Evolutionary conservation across 1,140 invertebrate species (phyloP).

Genomic region (Drosophila nigromelanica): DNA sequence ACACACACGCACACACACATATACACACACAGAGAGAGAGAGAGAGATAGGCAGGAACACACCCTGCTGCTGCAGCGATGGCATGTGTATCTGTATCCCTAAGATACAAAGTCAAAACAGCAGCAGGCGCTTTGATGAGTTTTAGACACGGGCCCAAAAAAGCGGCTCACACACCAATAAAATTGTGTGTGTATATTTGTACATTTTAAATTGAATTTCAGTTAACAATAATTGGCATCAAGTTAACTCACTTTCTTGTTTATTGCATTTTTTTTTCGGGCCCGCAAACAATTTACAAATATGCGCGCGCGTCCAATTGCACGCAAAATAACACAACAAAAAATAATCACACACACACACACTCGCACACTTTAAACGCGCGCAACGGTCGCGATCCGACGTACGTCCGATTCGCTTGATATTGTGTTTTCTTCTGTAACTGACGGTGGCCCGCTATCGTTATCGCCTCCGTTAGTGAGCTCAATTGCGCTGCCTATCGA

Average conservation of each 20-base stretch:
- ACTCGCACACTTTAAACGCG: constrained; percentile 29
- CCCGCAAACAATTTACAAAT: constrained; percentile 17
- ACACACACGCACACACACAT: constrained; percentile 3
- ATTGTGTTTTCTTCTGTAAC: constrained; percentile 45
- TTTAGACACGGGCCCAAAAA: constrained; percentile 2
- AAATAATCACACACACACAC: constrained; percentile 2
- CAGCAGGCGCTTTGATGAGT: constrained; percentile 8
- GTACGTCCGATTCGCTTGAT: constrained; percentile 38
- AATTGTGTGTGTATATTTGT: too few species aligned
- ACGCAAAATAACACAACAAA: constrained; percentile 18
- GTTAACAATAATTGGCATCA: background rate
- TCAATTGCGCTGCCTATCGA: background rate
- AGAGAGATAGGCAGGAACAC: constrained; percentile 47
- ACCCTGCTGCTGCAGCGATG: constrained; percentile 50
- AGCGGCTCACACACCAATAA: background rate
- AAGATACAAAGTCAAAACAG: constrained; percentile 37
- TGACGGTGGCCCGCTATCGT: constrained; percentile 8
- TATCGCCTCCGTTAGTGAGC: constrained; percentile 6
- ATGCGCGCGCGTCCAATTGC: constrained; percentile 20
- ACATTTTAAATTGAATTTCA: background rate
- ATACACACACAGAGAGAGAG: too few species aligned
- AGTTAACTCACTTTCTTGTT: constrained; percentile 32
- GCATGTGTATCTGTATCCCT: constrained; percentile 65
- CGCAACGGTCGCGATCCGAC: constrained; percentile 35
- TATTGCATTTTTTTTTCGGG: constrained; percentile 9